Evolutionary conservation across 35 echinoderm and acorn worm species (phyloP).

Genomic region (Heliocidaris tuberculata): DNA sequence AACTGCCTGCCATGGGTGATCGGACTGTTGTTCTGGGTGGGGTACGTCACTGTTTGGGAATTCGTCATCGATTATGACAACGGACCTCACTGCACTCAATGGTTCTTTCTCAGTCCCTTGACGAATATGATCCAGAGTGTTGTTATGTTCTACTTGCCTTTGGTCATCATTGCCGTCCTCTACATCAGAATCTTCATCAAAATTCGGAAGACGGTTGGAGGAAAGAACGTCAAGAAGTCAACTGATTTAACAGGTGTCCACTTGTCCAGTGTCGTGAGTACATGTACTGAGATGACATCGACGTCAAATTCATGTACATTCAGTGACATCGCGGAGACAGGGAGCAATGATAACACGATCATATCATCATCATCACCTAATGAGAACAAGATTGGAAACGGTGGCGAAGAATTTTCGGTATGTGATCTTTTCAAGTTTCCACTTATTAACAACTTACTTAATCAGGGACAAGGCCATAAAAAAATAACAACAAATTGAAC

Average conservation of each 20-base stretch:
- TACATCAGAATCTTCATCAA: not conserved
- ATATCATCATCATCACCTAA: not conserved
- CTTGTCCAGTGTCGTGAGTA: not conserved
- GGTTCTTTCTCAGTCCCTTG: not conserved
- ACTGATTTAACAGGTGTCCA: not conserved
- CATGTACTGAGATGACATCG: not conserved
- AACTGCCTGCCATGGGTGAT: slow-evolving; percentile 22
- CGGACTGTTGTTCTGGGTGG: not conserved
- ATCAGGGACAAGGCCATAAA: too few species aligned
- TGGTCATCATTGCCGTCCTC: not conserved
- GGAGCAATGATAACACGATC: not conserved
- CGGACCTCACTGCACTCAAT: not conserved
- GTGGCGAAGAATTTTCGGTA: not conserved
- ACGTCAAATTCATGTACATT: not conserved
- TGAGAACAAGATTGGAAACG: not conserved
- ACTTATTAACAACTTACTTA: not conserved
- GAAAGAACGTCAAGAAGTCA: not conserved
- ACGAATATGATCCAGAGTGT: not conserved
- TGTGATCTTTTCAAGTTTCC: not conserved
- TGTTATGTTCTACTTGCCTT: not conserved
- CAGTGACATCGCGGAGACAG: not conserved
- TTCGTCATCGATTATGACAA: slow-evolving; percentile 20
- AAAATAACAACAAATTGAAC: too few species aligned
- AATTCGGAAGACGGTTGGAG: not conserved
- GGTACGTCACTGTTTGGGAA: not conserved